Conservation (phyloP, 1,140 invertebrate genomes). For the Caerostris extrusa region DNA sequence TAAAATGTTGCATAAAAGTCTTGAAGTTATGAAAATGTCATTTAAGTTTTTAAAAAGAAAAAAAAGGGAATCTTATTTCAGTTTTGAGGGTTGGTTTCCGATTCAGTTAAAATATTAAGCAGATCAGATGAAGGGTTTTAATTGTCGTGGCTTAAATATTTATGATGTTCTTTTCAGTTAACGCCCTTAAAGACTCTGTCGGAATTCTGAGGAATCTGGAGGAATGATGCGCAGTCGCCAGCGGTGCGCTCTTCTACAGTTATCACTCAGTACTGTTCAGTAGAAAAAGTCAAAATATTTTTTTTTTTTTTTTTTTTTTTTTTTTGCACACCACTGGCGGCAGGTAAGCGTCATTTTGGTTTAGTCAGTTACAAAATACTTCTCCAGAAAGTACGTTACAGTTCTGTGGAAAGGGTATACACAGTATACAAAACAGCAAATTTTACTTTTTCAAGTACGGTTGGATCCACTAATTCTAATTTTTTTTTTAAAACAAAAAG, state of each 20-base stretch:
- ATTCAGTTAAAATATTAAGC: no score
- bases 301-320: constrained; percentile 37
- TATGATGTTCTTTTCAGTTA: constrained; percentile 30
- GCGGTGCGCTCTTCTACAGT: constrained; percentile 59
- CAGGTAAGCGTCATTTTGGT: constrained; percentile 70
- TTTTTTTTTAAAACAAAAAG: background rate
- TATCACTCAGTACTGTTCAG: constrained; percentile 71
- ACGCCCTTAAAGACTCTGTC: constrained; percentile 67
- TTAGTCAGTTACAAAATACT: constrained; percentile 66
- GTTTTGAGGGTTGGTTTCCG: no score
- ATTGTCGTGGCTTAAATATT: background rate
- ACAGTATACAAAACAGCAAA: constrained; percentile 67
- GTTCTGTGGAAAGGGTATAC: constrained; percentile 63
- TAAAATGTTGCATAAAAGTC: no score
- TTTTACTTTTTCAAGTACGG: background rate
- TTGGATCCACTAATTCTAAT: constrained; percentile 25
- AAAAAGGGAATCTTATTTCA: no score
- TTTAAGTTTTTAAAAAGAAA: no score
- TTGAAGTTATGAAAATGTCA: no score
- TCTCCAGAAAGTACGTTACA: constrained; percentile 66
- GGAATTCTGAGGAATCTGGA: constrained; percentile 71
- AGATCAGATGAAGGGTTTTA: no score
- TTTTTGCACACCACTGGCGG: constrained; percentile 40
- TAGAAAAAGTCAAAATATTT: constrained; percentile 77
- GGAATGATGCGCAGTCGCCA: constrained; percentile 60